Conservation (phyloP, 2,797 vertebrate species). For the Sibirionetta formosa region DNA sequence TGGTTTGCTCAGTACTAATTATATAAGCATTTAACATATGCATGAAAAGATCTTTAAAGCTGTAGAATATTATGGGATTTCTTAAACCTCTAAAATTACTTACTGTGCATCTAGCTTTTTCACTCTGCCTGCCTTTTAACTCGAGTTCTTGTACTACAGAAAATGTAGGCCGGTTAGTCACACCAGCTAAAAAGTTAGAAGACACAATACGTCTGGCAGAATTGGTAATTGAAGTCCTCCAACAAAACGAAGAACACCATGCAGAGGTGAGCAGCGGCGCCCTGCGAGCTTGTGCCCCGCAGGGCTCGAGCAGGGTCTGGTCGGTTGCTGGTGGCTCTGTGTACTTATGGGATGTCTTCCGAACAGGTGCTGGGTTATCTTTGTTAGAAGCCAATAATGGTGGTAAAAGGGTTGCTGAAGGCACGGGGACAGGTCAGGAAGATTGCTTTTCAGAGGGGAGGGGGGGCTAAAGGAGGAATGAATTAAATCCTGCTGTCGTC, state of each 20-base stretch:
- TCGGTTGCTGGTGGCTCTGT: not conserved
- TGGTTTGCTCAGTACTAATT: slow-evolving; percentile 85
- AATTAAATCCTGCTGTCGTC: not conserved
- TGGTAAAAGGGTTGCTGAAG: rapidly evolving
- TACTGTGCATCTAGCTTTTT: slow-evolving; percentile 72
- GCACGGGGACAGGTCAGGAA: not conserved
- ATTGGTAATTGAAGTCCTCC: slow-evolving; percentile 98
- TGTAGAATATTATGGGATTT: slow-evolving; percentile 73
- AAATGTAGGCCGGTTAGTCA: slow-evolving; percentile 98
- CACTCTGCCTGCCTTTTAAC: slow-evolving; percentile 84
- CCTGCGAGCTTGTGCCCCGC: not conserved
- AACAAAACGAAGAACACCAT: slow-evolving; percentile 98
- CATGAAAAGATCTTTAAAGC: slow-evolving; percentile 81
- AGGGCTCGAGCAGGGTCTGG: not conserved
- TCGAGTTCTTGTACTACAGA: slow-evolving; percentile 93
- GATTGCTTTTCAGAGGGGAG: not conserved
- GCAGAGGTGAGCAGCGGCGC: slow-evolving; percentile 91
- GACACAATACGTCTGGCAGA: slow-evolving; percentile 97
- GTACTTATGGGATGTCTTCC: not conserved
- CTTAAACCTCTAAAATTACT: slow-evolving; percentile 76
- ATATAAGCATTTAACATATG: slow-evolving; percentile 85
- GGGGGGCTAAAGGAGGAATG: not conserved
- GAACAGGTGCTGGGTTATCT: not conserved
- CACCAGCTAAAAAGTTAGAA: slow-evolving; percentile 99
- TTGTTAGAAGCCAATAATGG: not conserved